Evolutionary conservation across 2,888 invertebrate species (phyloP).

Genomic region (Dolichopus griseipennis): DNA sequence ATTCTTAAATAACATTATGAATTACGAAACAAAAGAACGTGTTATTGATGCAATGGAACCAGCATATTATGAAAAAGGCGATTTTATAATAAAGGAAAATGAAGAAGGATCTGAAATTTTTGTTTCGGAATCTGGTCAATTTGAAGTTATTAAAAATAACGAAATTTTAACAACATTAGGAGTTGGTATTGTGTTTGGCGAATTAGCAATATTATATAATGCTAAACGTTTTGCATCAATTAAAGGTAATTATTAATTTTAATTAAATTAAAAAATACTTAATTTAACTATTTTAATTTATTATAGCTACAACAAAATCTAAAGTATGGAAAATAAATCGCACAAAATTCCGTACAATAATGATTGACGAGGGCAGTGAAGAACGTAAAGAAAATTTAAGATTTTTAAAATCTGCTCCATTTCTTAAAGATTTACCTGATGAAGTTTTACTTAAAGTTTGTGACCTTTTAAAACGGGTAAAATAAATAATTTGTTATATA

Average conservation of each 20-base stretch:
- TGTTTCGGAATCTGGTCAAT: conserved; percentile 76
- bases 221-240: conserved; percentile 85
- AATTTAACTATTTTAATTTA: conserved; percentile 14
- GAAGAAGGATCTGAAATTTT: conserved; percentile 79
- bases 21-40: conserved; percentile 61
- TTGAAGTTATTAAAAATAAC: conserved; percentile 75
- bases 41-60: conserved; percentile 78
- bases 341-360: conserved; percentile 77
- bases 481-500: conserved; percentile 18
- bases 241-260: conserved; percentile 50
- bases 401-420: conserved; percentile 73
- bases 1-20: conserved; percentile 68
- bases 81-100: conserved; percentile 68
- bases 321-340: conserved; percentile 84
- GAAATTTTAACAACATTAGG: conserved; percentile 70
- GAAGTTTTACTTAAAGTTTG: conserved; percentile 72
- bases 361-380: conserved; percentile 76
- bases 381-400: conserved; percentile 76
- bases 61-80: conserved; percentile 56
- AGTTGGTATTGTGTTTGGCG: conserved; percentile 78
- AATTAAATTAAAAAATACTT: not conserved
- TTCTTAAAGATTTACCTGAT: conserved; percentile 61
- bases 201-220: conserved; percentile 88
- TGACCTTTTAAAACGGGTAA: conserved; percentile 75
- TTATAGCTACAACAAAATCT: conserved; percentile 62